A percentile compares a stretch with the other conserved stretches of the same genome.
These are phyloP conservation scores for Chouioia cunea DNA, from an alignment of 2,888 invertebrate genomes.

Conservation along the genomic window DNA sequence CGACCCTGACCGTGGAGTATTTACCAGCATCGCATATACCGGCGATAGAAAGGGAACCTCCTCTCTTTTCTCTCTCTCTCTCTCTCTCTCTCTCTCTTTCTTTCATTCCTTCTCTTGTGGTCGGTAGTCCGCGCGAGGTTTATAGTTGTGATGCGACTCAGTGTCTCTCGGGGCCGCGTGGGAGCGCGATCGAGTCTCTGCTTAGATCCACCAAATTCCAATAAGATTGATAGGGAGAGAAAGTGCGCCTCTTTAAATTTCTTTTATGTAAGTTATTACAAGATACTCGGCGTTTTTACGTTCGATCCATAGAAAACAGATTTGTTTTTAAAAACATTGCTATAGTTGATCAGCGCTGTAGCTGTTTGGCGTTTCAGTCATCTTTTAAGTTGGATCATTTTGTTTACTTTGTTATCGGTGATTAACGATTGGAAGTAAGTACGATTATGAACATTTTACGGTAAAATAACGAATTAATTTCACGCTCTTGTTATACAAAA, in stretches of 20 bases:
- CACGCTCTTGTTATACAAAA: too few relatives aligned
- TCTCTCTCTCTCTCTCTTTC: background rate
- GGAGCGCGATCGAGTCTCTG: slow-evolving; percentile 7
- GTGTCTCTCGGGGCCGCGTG: slow-evolving; percentile 41
- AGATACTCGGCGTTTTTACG: too few relatives aligned
- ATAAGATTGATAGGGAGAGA: background rate
- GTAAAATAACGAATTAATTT: too few relatives aligned
- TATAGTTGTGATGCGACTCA: slow-evolving; percentile 22
- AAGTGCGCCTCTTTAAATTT: slow-evolving; percentile 1
- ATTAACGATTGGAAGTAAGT: too few relatives aligned
- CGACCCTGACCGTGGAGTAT: slow-evolving; percentile 45
- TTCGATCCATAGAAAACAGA: too few relatives aligned
- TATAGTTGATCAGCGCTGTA: too few relatives aligned
- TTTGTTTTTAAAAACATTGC: too few relatives aligned
- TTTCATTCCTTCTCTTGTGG: background rate
- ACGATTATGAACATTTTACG: too few relatives aligned
- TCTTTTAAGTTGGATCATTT: too few relatives aligned
- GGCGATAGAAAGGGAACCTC: slow-evolving; percentile 40
- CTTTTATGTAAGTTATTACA: too few relatives aligned
- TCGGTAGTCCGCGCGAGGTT: slow-evolving; percentile 7
- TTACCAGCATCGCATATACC: background rate
- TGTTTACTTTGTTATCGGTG: too few relatives aligned
- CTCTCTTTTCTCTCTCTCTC: slow-evolving; percentile 3
- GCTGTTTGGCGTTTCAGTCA: too few relatives aligned
- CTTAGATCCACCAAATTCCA: slow-evolving; percentile 15